phyloP scores from a whole-genome alignment of 2,888 invertebrate species.

The Gasteruption jaculator region DNA sequence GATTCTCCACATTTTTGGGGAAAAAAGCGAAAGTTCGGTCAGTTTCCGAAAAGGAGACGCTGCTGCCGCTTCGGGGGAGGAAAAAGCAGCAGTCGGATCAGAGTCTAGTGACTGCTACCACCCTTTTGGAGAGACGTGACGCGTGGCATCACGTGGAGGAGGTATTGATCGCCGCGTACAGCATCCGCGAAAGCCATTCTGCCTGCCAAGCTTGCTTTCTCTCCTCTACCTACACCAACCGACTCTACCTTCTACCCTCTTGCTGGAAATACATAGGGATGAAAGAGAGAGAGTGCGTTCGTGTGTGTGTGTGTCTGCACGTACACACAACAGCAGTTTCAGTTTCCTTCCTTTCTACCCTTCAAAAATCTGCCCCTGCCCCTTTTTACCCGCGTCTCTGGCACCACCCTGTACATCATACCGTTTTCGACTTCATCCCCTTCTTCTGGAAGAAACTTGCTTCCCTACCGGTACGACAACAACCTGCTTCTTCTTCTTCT shows the following conservation, averaged over 20 bases:
- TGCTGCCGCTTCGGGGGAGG: constrained; percentile 9
- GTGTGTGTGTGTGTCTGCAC: too few species aligned
- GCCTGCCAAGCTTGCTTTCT: constrained; percentile 41
- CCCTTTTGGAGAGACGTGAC: constrained; percentile 37
- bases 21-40: too few species aligned
- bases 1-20: too few species aligned
- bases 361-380: constrained; percentile 18
- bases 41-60: too few species aligned
- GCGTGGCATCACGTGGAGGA: constrained; percentile 49
- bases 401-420: constrained; percentile 5
- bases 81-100: too few species aligned
- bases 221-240: constrained; percentile 26
- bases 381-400: constrained; percentile 3
- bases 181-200: constrained; percentile 46
- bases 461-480: constrained; percentile 12
- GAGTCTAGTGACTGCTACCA: too few species aligned
- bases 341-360: constrained; percentile 14
- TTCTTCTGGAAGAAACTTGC: constrained; percentile 1
- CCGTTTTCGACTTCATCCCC: constrained; percentile 10
- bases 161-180: constrained; percentile 48
- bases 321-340: too few species aligned
- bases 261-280: constrained; percentile 4
- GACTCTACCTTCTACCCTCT: constrained; percentile 17
- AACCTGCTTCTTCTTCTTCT: constrained; percentile 13
- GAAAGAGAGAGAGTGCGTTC: too few species aligned